phyloP scores from a whole-genome alignment of 1,140 invertebrate genomes.

The Penaeus vannamei region DNA sequence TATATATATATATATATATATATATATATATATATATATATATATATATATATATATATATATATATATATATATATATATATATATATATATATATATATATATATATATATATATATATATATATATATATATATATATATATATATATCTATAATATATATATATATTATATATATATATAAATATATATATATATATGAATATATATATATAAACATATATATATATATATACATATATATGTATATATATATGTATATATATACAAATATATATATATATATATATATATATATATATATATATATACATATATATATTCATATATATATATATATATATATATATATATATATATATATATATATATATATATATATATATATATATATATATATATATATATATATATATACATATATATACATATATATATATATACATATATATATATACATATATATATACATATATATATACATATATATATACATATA shows the following conservation, averaged over 20 bases:
- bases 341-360: slow-evolving; percentile 13
- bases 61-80: neutral
- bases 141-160: too few species aligned
- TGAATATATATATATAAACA: neutral
- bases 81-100: too few species aligned
- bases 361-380: slow-evolving; percentile 1
- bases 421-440: neutral
- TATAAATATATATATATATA: too few species aligned
- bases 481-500: neutral
- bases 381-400: slow-evolving; percentile 9
- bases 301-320: neutral
- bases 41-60: neutral
- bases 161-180: too few species aligned
- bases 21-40: neutral
- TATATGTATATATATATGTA: slow-evolving; percentile 6
- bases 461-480: slow-evolving; percentile 1
- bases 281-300: slow-evolving; percentile 13
- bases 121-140: too few species aligned
- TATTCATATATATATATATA: neutral
- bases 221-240: neutral
- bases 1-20: too few species aligned
- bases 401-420: slow-evolving; percentile 4
- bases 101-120: too few species aligned
- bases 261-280: slow-evolving; percentile 9
- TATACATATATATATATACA: neutral